Evolutionary conservation across 2,113 vertebrate species (phyloP).

Genomic region (Uropsilus gracilis): DNA sequence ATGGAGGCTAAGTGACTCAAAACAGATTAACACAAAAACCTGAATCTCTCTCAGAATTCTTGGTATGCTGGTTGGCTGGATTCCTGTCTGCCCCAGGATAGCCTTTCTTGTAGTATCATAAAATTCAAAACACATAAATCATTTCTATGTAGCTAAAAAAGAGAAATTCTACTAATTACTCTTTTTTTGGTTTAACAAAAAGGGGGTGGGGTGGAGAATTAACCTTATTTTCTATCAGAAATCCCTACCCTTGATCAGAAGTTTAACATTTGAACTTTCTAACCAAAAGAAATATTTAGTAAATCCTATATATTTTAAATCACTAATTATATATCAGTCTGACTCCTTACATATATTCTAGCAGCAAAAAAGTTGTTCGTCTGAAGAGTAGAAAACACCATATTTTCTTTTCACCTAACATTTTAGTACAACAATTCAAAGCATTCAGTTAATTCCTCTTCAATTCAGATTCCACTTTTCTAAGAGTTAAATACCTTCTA

Average conservation of each 20-base stretch:
- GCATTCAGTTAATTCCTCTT: not conserved
- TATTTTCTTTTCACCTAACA: not conserved
- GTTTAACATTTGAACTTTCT: not conserved
- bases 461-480: conserved; percentile 50
- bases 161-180: not conserved
- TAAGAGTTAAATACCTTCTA: conserved; percentile 83
- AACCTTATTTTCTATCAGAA: not conserved
- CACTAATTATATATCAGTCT: not conserved
- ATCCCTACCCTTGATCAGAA: not conserved
- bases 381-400: not conserved
- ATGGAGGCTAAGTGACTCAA: conserved; percentile 11
- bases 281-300: not conserved
- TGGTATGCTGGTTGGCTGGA: conserved; percentile 25
- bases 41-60: conserved; percentile 1
- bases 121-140: conserved; percentile 42
- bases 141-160: not conserved
- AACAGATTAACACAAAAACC: conserved; percentile 48
- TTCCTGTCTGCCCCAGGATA: not conserved
- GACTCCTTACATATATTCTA: not conserved
- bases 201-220: not conserved
- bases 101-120: conserved; percentile 4
- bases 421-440: conserved; percentile 35
- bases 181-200: not conserved
- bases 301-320: conserved; percentile 19
- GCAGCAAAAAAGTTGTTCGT: not conserved